Evolutionary conservation across 2,888 invertebrate genomes (phyloP), one percentile per base, ranked within the genome.

Genomic region (Coremacera marginata): DNA sequence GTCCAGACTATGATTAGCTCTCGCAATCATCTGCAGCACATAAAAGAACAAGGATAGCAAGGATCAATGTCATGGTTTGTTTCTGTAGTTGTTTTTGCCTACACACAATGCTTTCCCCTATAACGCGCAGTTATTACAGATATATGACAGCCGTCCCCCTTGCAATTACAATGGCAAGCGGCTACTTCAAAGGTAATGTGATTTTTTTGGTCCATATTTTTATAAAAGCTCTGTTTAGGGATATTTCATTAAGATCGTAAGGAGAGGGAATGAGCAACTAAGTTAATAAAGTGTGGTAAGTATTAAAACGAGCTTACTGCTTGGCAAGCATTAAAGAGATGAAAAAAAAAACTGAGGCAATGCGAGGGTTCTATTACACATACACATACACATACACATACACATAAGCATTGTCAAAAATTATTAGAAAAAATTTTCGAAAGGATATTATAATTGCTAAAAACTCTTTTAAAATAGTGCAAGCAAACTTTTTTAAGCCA

Each of bases 61-160:
- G 77, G 77, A 73, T 62, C 70, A 60, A 16, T 16, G 60, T 37
- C 37, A n/a, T 57, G 11, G 37, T 67, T 70, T 19, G 31, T 16
- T 11, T 0, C n/a, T 51, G 31, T 14, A 55, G 49, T 8, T 70
- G 52, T 22, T 67, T n/a, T 67, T 31, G 75, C 51, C 68, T 57
- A 27, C 51, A 34, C 65, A 72, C 63, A 51, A 51, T 19, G 31
- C 70, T 63, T 70, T 77, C 72, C 8, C 74, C 65, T 70, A 65
- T 63, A 57, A 85, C 83, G 84, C 86, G 83, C 82, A 83, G 82
- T 85, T 85, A 67, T 73, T 51, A 73, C 49, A 31, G 63, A 76
- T 75, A 81, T 81, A 86, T 88, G 86, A 86, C 87, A 86, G 83
- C 84, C 86, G 87, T 85, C 87, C 87, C 85, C 83, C 83, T 79